Conservation (phyloP, 2,113 vertebrate genomes). For the Tiliqua scincoides region DNA sequence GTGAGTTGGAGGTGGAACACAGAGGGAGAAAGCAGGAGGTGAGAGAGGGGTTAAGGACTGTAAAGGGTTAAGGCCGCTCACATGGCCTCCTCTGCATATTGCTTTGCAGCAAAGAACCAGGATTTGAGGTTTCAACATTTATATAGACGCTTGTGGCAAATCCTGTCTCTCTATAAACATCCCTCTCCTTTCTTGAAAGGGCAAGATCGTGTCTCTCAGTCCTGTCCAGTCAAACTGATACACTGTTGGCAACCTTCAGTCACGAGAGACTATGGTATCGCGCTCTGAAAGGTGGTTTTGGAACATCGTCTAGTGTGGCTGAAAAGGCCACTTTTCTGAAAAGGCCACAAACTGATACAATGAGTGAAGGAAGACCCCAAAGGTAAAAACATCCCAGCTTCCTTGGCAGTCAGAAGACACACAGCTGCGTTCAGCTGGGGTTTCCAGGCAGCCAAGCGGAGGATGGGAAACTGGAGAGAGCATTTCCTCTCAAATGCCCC, state of each 20-base stretch:
- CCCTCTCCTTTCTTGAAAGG: background rate
- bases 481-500: slow-evolving; percentile 5
- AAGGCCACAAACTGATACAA: background rate
- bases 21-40: background rate
- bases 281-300: no score
- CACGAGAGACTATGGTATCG: no score
- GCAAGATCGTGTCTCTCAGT: background rate
- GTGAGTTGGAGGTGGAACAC: background rate
- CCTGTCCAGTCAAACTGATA: background rate
- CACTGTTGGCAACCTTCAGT: no score
- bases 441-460: slow-evolving; percentile 9
- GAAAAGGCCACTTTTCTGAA: no score
- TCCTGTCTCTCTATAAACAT: background rate
- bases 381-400: background rate
- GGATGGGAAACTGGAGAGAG: background rate
- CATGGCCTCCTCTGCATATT: background rate
- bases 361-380: background rate
- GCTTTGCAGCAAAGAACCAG: background rate
- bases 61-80: background rate
- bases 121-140: background rate
- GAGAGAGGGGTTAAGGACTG: background rate
- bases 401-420: background rate
- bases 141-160: background rate
- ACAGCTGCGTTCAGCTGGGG: slow-evolving; percentile 6
- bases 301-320: no score